Percentiles rank a stretch among this genome's conserved stretches.
Evolutionary conservation across 2,888 invertebrate genomes (phyloP).

Genomic region (Dicyrtomina minuta): DNA sequence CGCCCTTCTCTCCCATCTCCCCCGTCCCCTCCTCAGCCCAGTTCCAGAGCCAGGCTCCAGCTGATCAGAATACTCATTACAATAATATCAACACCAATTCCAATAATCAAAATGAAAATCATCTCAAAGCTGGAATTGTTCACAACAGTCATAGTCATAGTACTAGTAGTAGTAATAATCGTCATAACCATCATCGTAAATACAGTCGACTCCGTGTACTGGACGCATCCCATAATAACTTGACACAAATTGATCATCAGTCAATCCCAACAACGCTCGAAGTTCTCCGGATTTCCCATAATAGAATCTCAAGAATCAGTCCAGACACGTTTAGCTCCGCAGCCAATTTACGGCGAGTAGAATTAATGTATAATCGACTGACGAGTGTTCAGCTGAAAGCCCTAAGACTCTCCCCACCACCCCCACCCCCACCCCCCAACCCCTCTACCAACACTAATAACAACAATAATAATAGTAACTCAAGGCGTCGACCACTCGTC

Average conservation of each 20-base stretch:
- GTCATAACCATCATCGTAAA: too few species aligned
- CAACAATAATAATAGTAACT: neutral
- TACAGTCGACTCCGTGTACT: constrained; percentile 48
- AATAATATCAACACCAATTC: neutral
- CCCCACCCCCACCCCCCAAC: too few species aligned
- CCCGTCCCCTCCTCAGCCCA: constrained; percentile 53
- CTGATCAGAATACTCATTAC: neutral
- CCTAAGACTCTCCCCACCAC: constrained; percentile 55
- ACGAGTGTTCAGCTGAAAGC: constrained; percentile 64
- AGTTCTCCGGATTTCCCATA: constrained; percentile 64
- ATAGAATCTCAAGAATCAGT: constrained; percentile 72
- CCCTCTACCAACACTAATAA: constrained; percentile 56
- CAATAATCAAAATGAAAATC: neutral
- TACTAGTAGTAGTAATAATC: too few species aligned
- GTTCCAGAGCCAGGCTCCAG: constrained; percentile 38
- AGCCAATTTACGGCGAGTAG: constrained; percentile 70
- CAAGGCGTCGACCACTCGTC: constrained; percentile 62
- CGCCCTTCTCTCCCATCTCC: constrained; percentile 51
- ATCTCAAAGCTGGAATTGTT: too few species aligned
- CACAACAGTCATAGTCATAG: too few species aligned
- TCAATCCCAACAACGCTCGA: constrained; percentile 56
- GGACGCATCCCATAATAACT: constrained; percentile 54
- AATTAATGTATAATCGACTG: constrained; percentile 73
- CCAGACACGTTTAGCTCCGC: constrained; percentile 54
- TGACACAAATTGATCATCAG: constrained; percentile 55